phyloP scores from a whole-genome alignment of 2,797 vertebrate species.

The Microchirus variegatus region DNA sequence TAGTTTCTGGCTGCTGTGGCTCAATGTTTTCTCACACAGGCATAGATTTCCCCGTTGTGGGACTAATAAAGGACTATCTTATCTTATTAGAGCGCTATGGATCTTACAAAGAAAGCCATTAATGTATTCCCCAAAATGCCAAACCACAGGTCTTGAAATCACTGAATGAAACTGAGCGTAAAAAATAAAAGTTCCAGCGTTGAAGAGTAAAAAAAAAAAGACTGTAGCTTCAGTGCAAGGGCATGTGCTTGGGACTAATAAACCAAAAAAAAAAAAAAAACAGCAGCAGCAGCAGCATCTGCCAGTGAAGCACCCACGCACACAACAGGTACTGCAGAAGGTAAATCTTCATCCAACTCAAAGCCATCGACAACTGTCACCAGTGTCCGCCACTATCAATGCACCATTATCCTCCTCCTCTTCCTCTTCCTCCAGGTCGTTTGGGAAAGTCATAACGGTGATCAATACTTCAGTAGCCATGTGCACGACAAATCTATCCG shows the following conservation, averaged over 20 bases:
- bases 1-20: neutral
- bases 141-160: neutral
- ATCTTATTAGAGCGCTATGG: neutral
- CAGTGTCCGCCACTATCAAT: slow-evolving; percentile 12
- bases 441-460: slow-evolving; percentile 55
- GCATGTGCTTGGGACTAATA: slow-evolving; percentile 4
- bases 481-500: slow-evolving; percentile 57
- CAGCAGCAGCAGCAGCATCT: neutral
- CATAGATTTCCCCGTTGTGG: too few relatives aligned
- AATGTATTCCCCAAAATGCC: slow-evolving; percentile 1
- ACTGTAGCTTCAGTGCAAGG: too few relatives aligned
- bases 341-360: slow-evolving; percentile 31
- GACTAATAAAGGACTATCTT: neutral
- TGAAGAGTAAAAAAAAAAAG: neutral
- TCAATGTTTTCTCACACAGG: neutral
- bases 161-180: neutral
- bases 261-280: slow-evolving; percentile 8
- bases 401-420: slow-evolving; percentile 47
- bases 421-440: slow-evolving; percentile 50
- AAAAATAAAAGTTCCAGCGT: neutral
- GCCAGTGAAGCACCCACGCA: slow-evolving; percentile 17
- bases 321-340: slow-evolving; percentile 27
- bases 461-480: slow-evolving; percentile 59
- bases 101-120: neutral
- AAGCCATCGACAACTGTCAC: slow-evolving; percentile 31